These are phyloP conservation scores for Hypena proboscidalis DNA, from an alignment of 2,888 invertebrate species.

Conservation along the genomic window DNA sequence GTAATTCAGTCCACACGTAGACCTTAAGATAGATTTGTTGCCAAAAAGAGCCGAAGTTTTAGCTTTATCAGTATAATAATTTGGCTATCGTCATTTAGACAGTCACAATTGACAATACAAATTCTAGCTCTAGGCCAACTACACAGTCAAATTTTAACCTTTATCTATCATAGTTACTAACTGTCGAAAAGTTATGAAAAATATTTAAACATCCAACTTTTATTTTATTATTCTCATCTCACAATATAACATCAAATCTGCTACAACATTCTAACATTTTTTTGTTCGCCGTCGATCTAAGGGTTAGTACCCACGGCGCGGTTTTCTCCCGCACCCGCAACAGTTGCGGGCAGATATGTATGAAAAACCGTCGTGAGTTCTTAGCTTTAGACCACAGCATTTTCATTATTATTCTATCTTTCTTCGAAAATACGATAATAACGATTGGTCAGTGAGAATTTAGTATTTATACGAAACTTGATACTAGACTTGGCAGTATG, in stretches of 20 bases:
- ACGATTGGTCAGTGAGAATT: constrained; percentile 42
- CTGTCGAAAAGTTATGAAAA: constrained; percentile 35
- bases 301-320: too few relatives aligned
- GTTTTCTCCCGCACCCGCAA: too few relatives aligned
- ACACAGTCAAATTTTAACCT: constrained; percentile 27
- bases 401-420: constrained; percentile 24
- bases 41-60: constrained; percentile 7
- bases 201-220: constrained; percentile 28
- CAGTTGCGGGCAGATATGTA: too few relatives aligned
- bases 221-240: constrained; percentile 21
- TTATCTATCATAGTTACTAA: constrained; percentile 30
- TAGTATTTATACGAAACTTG: constrained; percentile 25
- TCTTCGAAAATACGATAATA: constrained; percentile 31
- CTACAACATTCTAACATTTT: constrained; percentile 35
- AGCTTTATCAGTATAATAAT: constrained; percentile 13
- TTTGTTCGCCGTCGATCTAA: constrained; percentile 27
- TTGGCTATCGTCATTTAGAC: constrained; percentile 18
- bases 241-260: constrained; percentile 36
- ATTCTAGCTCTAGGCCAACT: constrained; percentile 35
- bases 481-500: constrained; percentile 38
- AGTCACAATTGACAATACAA: constrained; percentile 41
- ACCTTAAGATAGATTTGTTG: too few relatives aligned
- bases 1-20: too few relatives aligned
- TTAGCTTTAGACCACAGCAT: constrained; percentile 21
- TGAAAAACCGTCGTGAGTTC: too few relatives aligned